Percentiles rank a stretch among this genome's conserved stretches.
Conservation (phyloP, 2,888 invertebrate species). For the Ceraclea dissimilis region DNA sequence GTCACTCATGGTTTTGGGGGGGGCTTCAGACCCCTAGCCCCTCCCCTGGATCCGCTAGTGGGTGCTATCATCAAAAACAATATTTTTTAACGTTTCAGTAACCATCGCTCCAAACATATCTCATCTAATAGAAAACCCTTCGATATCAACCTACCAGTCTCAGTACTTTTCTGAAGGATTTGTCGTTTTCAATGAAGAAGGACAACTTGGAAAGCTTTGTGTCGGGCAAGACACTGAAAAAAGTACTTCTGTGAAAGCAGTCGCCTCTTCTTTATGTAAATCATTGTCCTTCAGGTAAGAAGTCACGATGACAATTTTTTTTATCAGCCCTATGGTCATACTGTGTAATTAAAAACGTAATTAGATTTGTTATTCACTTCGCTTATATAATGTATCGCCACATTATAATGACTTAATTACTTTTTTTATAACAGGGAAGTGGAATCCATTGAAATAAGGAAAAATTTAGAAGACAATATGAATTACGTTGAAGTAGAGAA, state of each 20-base stretch:
- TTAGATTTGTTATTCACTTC: too few species aligned
- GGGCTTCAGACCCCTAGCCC: too few species aligned
- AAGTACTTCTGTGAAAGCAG: slow-evolving; percentile 55
- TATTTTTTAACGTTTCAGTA: slow-evolving; percentile 42
- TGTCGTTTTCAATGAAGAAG: slow-evolving; percentile 79
- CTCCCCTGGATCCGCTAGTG: too few species aligned
- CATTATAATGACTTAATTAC: neutral
- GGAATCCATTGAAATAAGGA: slow-evolving; percentile 57
- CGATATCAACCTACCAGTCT: slow-evolving; percentile 61
- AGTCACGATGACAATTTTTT: neutral
- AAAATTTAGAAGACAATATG: slow-evolving; percentile 50
- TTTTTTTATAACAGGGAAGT: slow-evolving; percentile 56
- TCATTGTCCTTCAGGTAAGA: slow-evolving; percentile 68
- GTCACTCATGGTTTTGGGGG: too few species aligned
- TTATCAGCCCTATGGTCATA: too few species aligned
- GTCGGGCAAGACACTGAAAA: slow-evolving; percentile 67
- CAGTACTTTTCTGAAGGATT: slow-evolving; percentile 70
- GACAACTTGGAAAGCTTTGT: slow-evolving; percentile 71
- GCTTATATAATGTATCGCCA: too few species aligned
- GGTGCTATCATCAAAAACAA: too few species aligned
- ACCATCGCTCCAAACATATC: slow-evolving; percentile 65
- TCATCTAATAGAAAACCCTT: slow-evolving; percentile 53
- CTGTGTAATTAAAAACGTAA: too few species aligned
- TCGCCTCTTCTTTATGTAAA: slow-evolving; percentile 71
- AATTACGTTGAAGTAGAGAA: slow-evolving; percentile 78